Evolutionary conservation across 1,140 invertebrate species (phyloP).

Genomic region (Luehdorfia chinensis): DNA sequence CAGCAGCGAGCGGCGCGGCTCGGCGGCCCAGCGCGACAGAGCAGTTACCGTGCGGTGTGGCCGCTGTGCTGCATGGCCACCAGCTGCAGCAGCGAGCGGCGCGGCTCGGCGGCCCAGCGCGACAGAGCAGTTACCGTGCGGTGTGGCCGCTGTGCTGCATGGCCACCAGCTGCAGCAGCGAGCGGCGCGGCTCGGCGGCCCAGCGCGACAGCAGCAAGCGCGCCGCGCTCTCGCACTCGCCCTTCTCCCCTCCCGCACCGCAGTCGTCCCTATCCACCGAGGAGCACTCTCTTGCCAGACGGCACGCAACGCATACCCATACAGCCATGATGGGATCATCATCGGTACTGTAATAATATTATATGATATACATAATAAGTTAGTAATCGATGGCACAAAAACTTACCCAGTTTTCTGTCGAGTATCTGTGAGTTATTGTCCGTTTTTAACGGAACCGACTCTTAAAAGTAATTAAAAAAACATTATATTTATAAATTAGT

Average conservation of each 20-base stretch:
- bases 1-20: slow-evolving; percentile 32
- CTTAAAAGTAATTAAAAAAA: no score
- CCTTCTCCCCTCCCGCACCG: slow-evolving; percentile 7
- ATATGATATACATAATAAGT: no score
- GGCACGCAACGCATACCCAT: slow-evolving; percentile 49
- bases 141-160: slow-evolving; percentile 23
- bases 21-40: slow-evolving; percentile 33
- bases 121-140: slow-evolving; percentile 24
- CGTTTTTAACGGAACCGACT: no score
- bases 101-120: slow-evolving; percentile 32
- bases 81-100: slow-evolving; percentile 14
- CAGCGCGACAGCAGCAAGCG: slow-evolving; percentile 29
- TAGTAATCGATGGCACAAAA: no score
- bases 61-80: slow-evolving; percentile 21
- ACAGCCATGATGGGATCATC: slow-evolving; percentile 42
- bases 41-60: no score
- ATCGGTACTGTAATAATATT: slow-evolving; percentile 14
- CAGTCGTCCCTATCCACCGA: no score
- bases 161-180: slow-evolving; percentile 36
- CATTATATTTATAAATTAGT: no score
- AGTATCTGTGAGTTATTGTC: no score
- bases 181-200: slow-evolving; percentile 31
- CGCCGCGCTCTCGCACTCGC: no score
- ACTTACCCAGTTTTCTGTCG: no score
- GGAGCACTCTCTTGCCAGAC: slow-evolving; percentile 19